Conservation (phyloP, 2,888 invertebrate genomes). For the Aspidapion aeneum region DNA sequence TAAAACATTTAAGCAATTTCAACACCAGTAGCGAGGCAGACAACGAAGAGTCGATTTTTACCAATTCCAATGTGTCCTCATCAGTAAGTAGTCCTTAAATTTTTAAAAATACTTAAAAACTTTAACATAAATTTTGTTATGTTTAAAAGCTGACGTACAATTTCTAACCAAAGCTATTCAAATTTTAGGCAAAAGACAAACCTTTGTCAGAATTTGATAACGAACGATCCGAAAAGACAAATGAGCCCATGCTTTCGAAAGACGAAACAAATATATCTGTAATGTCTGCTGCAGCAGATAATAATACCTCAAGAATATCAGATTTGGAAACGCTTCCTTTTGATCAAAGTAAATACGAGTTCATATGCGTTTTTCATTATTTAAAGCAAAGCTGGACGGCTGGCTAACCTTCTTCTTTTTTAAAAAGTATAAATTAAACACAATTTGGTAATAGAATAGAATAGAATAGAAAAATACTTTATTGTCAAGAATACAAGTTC, state of each 20-base stretch:
- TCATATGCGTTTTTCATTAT: too few relatives aligned
- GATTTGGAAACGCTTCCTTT: not conserved
- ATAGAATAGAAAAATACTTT: too few relatives aligned
- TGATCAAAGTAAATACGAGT: too few relatives aligned
- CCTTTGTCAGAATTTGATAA: too few relatives aligned
- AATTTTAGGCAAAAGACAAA: not conserved
- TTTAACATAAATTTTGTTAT: too few relatives aligned
- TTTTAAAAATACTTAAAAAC: not conserved
- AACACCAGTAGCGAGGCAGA: slow-evolving; percentile 31
- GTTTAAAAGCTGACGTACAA: too few relatives aligned
- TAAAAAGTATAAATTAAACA: too few relatives aligned
- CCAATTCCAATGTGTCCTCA: slow-evolving; percentile 20
- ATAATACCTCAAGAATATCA: slow-evolving; percentile 13
- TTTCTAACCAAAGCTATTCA: not conserved
- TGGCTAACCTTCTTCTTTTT: too few relatives aligned
- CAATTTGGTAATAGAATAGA: too few relatives aligned
- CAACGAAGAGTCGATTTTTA: slow-evolving; percentile 30
- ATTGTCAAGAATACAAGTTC: too few relatives aligned
- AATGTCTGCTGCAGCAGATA: slow-evolving; percentile 12
- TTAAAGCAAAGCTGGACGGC: too few relatives aligned
- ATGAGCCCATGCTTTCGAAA: slow-evolving; percentile 8
- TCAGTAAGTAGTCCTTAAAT: slow-evolving; percentile 9
- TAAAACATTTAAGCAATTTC: slow-evolving; percentile 27
- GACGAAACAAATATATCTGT: slow-evolving; percentile 14
- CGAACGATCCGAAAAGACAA: slow-evolving; percentile 10